These are phyloP conservation scores for Butorides virescens DNA, from an alignment of 2,113 vertebrate genomes.

Conservation along the genomic window DNA sequence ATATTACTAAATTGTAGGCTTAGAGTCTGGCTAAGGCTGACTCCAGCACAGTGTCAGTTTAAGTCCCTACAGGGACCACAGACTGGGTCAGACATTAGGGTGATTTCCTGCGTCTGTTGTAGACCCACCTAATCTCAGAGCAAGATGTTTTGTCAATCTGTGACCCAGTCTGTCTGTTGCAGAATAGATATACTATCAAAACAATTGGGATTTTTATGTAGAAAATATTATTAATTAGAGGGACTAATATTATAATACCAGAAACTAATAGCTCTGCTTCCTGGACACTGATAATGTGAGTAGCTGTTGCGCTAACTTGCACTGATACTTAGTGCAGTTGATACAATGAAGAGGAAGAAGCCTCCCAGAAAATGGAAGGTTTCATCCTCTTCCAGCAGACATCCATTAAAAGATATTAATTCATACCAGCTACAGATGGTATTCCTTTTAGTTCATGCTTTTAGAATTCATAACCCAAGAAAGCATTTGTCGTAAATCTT, in stretches of 20 bases:
- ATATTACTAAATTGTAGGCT: background rate
- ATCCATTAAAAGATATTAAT: background rate
- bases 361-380: background rate
- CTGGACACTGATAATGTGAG: background rate
- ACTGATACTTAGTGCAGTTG: background rate
- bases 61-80: background rate
- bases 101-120: background rate
- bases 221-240: background rate
- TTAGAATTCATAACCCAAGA: background rate
- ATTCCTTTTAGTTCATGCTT: background rate
- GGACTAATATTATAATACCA: background rate
- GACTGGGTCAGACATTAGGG: accelerated
- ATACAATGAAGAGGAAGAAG: background rate
- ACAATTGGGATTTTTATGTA: background rate
- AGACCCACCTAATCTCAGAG: background rate
- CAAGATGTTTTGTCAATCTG: background rate
- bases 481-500: background rate
- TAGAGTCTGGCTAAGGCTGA: background rate
- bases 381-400: background rate
- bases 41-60: background rate
- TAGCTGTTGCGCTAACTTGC: background rate
- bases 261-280: background rate
- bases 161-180: background rate
- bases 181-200: background rate
- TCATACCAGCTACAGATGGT: background rate